These are phyloP conservation scores for Lochmaea capreae DNA, from an alignment of 2,888 invertebrate species.

Conservation along the genomic window DNA sequence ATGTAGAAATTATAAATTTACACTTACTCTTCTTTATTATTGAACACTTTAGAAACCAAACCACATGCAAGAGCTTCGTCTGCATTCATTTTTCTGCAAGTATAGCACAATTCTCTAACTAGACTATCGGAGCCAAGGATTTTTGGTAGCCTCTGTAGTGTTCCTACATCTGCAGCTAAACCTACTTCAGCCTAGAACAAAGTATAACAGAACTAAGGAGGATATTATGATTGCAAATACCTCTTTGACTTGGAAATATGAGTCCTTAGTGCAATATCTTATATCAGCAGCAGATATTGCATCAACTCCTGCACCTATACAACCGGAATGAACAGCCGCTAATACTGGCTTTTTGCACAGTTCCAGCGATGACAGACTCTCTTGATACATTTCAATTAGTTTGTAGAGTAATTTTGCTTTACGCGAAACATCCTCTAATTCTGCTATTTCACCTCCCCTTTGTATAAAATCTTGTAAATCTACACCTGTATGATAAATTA, in stretches of 20 bases:
- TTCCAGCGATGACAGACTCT: slow-evolving; percentile 84
- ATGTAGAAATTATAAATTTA: background rate
- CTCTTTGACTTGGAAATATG: slow-evolving; percentile 94
- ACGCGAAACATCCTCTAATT: slow-evolving; percentile 81
- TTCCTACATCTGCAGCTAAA: slow-evolving; percentile 95
- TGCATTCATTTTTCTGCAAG: slow-evolving; percentile 84
- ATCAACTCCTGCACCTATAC: slow-evolving; percentile 93
- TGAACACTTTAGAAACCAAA: slow-evolving; percentile 82
- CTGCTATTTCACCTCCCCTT: slow-evolving; percentile 69
- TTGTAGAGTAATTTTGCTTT: slow-evolving; percentile 76
- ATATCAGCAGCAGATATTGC: slow-evolving; percentile 92
- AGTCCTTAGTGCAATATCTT: slow-evolving; percentile 86
- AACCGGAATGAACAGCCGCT: slow-evolving; percentile 86
- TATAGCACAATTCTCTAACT: slow-evolving; percentile 87
- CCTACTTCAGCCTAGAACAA: slow-evolving; percentile 75
- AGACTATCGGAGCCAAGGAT: slow-evolving; percentile 89
- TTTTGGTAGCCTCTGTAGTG: slow-evolving; percentile 92
- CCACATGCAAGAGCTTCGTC: slow-evolving; percentile 86
- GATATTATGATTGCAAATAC: slow-evolving; percentile 55
- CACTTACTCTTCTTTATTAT: slow-evolving; percentile 75
- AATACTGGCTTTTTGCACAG: slow-evolving; percentile 93
- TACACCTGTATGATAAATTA: slow-evolving; percentile 67
- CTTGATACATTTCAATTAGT: slow-evolving; percentile 78
- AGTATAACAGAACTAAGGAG: slow-evolving; percentile 1
- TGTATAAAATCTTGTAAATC: slow-evolving; percentile 76